A percentile compares a stretch with the other conserved stretches of the same genome.
Evolutionary conservation across 2,888 invertebrate genomes (phyloP).

Genomic region (Melanostoma scalare): DNA sequence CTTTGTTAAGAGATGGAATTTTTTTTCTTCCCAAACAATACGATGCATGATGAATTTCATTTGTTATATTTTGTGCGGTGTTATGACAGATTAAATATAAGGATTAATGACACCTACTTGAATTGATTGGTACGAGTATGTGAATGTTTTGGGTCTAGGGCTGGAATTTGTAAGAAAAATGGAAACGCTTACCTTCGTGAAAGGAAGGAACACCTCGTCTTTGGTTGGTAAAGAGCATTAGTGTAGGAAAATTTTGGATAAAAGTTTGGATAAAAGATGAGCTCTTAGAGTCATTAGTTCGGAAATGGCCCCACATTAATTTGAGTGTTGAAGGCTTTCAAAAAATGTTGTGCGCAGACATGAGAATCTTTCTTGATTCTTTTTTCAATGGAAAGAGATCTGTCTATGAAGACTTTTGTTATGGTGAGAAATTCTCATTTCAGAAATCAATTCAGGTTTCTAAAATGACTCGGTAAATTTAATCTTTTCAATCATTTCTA

Average conservation of each 20-base stretch:
- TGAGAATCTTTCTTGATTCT: neutral
- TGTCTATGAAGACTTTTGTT: too few species aligned
- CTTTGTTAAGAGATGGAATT: slow-evolving; percentile 2
- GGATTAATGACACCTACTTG: slow-evolving; percentile 19
- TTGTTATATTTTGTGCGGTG: slow-evolving; percentile 41
- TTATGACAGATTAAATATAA: slow-evolving; percentile 50
- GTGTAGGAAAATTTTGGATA: too few species aligned
- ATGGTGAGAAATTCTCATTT: too few species aligned
- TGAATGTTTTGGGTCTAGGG: slow-evolving; percentile 10
- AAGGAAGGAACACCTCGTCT: neutral
- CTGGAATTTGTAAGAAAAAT: slow-evolving; percentile 17
- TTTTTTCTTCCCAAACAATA: neutral
- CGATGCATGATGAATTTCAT: slow-evolving; percentile 44
- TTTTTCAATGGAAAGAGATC: neutral
- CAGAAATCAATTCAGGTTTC: too few species aligned
- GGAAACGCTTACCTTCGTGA: neutral
- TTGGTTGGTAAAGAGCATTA: too few species aligned
- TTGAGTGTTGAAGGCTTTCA: neutral
- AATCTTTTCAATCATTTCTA: too few species aligned
- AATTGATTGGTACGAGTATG: slow-evolving; percentile 2
- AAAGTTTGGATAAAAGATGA: neutral
- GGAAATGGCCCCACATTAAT: neutral
- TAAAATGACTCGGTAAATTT: too few species aligned
- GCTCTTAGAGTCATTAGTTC: neutral
- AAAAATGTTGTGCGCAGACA: neutral